Percentiles rank a stretch among this genome's conserved stretches.
These are phyloP conservation scores for Graptemys geographica DNA, from an alignment of 2,797 vertebrate species.

Conservation along the genomic window DNA sequence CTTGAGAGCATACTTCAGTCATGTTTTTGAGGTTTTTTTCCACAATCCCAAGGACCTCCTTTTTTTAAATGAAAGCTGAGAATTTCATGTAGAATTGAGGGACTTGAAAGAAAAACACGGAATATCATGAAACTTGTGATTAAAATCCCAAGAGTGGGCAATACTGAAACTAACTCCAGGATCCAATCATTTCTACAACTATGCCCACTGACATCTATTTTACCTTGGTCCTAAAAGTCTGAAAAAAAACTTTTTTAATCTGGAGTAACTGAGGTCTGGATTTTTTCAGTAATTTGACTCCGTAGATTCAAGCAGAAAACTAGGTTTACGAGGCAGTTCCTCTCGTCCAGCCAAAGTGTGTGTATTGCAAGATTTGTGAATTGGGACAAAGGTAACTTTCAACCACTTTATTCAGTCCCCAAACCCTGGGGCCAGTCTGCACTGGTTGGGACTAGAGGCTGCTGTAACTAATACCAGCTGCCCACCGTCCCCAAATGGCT, in stretches of 20 bases:
- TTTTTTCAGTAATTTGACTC: background rate
- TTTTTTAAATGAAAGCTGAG: background rate
- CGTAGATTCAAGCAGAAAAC: background rate
- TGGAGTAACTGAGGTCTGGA: fast-evolving
- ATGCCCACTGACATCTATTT: background rate
- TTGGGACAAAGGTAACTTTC: constrained; percentile 15
- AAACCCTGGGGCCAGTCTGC: background rate
- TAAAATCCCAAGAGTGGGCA: background rate
- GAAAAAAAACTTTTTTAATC: background rate
- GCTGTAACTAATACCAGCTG: background rate
- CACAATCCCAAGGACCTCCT: background rate
- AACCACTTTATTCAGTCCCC: background rate
- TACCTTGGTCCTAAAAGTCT: background rate
- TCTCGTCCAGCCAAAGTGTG: background rate
- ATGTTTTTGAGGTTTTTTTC: fast-evolving
- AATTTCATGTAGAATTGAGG: background rate
- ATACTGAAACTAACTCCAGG: background rate
- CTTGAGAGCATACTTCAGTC: background rate
- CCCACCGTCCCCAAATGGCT: background rate
- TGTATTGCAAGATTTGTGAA: background rate
- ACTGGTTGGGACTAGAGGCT: background rate
- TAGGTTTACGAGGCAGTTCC: background rate
- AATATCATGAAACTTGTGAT: background rate
- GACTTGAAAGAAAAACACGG: background rate
- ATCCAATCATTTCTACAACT: background rate